Evolutionary conservation across 1,140 invertebrate species (phyloP).

Genomic region (Eubasilissa regina): DNA sequence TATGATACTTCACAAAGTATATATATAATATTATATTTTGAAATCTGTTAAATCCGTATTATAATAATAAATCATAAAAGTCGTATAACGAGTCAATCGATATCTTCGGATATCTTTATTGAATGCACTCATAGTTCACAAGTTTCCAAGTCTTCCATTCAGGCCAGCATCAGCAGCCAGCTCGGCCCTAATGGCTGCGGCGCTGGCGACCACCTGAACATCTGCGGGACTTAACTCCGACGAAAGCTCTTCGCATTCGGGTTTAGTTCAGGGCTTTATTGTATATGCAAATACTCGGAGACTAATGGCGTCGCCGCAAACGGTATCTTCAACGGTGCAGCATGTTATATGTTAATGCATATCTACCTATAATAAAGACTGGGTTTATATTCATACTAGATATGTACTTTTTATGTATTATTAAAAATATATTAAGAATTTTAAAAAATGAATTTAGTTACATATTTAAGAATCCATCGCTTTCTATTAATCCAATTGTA

Average conservation of each 20-base stretch:
- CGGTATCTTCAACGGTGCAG: background rate
- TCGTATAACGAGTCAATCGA: background rate
- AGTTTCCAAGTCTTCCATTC: conserved; percentile 22
- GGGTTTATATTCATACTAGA: too few relatives aligned
- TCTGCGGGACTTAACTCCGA: conserved; percentile 21
- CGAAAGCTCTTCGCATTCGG: conserved; percentile 9
- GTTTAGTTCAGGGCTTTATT: conserved; percentile 21
- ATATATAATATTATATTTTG: too few relatives aligned
- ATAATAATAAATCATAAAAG: background rate
- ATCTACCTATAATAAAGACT: too few relatives aligned
- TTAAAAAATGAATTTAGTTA: too few relatives aligned
- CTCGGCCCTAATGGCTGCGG: conserved; percentile 3
- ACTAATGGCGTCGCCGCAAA: background rate
- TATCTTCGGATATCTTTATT: background rate
- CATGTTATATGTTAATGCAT: too few relatives aligned
- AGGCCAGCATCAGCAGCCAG: background rate
- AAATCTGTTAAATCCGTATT: background rate
- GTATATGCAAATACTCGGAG: background rate
- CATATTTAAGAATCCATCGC: too few relatives aligned
- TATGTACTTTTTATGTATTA: too few relatives aligned
- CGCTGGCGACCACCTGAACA: background rate
- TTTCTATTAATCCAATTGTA: too few relatives aligned
- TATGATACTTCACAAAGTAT: too few relatives aligned
- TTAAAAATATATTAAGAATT: too few relatives aligned
- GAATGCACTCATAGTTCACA: background rate